Evolutionary conservation across 2,888 invertebrate species (phyloP).

Genomic region (Pterostichus niger): DNA sequence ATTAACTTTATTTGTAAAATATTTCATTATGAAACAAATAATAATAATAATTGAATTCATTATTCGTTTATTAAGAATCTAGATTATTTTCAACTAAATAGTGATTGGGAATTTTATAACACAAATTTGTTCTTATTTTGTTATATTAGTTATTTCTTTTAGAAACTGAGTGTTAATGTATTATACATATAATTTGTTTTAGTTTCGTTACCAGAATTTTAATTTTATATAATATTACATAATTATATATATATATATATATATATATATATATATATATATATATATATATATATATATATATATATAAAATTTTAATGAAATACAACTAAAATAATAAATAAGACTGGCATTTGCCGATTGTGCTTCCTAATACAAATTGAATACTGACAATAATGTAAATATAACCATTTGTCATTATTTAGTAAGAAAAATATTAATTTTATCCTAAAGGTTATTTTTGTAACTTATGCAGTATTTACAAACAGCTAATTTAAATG

Average conservation of each 20-base stretch:
- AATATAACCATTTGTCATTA: too few species aligned
- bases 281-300: not conserved
- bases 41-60: too few species aligned
- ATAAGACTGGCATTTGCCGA: not conserved
- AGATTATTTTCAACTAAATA: too few species aligned
- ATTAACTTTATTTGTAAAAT: too few species aligned
- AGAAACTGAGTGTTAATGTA: constrained; percentile 2
- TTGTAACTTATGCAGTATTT: too few species aligned
- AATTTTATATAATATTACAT: not conserved
- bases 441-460: too few species aligned
- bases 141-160: too few species aligned
- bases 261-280: not conserved
- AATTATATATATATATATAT: not conserved
- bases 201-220: constrained; percentile 9
- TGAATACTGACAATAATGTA: constrained; percentile 30
- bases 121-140: too few species aligned
- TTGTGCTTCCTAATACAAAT: constrained; percentile 28
- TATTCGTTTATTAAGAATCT: too few species aligned
- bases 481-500: not conserved
- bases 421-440: too few species aligned
- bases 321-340: not conserved
- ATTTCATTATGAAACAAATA: too few species aligned
- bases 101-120: too few species aligned
- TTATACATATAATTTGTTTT: not conserved
- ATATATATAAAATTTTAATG: not conserved